phyloP scores from a whole-genome alignment of 2,888 invertebrate genomes.

The Criorhina ranunculi region DNA sequence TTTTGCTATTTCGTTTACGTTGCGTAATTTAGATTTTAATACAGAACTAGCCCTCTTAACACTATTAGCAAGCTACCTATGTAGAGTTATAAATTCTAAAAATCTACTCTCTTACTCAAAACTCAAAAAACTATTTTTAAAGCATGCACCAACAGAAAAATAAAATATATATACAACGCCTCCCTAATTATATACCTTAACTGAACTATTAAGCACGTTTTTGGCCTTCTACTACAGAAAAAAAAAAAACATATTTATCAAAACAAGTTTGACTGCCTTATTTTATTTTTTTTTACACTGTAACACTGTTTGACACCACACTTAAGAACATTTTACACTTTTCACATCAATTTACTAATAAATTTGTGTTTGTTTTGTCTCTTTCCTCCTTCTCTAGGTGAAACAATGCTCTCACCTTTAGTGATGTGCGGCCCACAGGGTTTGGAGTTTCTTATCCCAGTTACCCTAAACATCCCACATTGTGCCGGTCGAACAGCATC shows the following conservation, averaged over 20 bases:
- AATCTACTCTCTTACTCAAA: slow-evolving; percentile 14
- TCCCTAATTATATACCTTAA: slow-evolving; percentile 31
- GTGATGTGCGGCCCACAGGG: slow-evolving; percentile 99
- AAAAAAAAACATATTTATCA: slow-evolving; percentile 4
- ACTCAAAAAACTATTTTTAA: slow-evolving; percentile 14
- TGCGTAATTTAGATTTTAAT: neutral
- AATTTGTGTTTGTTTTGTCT: too few species aligned
- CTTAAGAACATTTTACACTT: slow-evolving; percentile 8
- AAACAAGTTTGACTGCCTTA: slow-evolving; percentile 50
- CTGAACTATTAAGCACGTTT: slow-evolving; percentile 57
- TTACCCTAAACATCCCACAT: slow-evolving; percentile 96
- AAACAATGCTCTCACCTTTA: slow-evolving; percentile 96
- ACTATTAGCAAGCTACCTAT: slow-evolving; percentile 2
- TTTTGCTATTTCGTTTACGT: too few species aligned
- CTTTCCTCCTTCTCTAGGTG: slow-evolving; percentile 90
- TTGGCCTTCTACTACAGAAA: slow-evolving; percentile 24
- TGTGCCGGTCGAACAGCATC: slow-evolving; percentile 92
- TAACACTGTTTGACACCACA: slow-evolving; percentile 70
- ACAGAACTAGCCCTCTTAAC: neutral
- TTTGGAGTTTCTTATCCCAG: slow-evolving; percentile 93
- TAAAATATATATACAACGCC: too few species aligned
- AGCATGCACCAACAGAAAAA: slow-evolving; percentile 46
- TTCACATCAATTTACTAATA: slow-evolving; percentile 4
- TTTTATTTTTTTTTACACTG: slow-evolving; percentile 62
- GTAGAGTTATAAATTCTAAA: neutral